Base-by-base conservation (phyloP, 2,888 invertebrate genomes). In the Sylvicola fuscatus region DNA sequence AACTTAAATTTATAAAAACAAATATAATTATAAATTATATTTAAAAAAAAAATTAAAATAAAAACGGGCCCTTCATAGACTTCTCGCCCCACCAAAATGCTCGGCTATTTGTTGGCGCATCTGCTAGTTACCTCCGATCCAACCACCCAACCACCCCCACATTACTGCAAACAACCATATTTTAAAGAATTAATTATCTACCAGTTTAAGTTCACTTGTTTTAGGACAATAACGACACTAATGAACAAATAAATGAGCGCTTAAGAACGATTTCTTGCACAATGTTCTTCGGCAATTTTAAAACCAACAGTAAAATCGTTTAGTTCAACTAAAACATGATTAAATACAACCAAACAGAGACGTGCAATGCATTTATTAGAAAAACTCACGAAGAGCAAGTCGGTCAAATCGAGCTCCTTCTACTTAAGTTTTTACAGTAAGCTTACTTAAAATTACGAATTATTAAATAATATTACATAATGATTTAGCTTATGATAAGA, bases 11-110 rank as follows among this genome's bases (percentile, higher is more conserved):
- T 21, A 21, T 21, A 21, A 21, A 73, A 71, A 68, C 69, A 68
- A 70, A 72, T 70, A 70, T 72, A 67, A 61, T 63, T 73, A 80
- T 79, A 78, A 80, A 77, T 64, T 56, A 53, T 53, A 61, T 61
- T n/a, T n/a, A n/a, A 61, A 62, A 65, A 72, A 72, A 70, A 68
- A 70, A 4, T 8, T 29, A 29, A 8, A n/a, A 70, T 68, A 70
- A 70, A 70, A 70, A 66, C 61, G 74, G 82, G 82, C 82, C 82
- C 82, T 76, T 75, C 76, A 82, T 82, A 83, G 81, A 76, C 76
- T 66, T 66, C 61, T 65, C 61, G 71, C 76, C 74, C 71, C 70
- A 67, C 72, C 70, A 67, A 72, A 72, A 56, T 48, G 51, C 51
- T 53, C 41, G 53, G 53, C 54, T 51, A 45, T 50, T 53, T 54